Evolutionary conservation across 2,888 invertebrate species (phyloP).

Genomic region (Aphodius granarius): DNA sequence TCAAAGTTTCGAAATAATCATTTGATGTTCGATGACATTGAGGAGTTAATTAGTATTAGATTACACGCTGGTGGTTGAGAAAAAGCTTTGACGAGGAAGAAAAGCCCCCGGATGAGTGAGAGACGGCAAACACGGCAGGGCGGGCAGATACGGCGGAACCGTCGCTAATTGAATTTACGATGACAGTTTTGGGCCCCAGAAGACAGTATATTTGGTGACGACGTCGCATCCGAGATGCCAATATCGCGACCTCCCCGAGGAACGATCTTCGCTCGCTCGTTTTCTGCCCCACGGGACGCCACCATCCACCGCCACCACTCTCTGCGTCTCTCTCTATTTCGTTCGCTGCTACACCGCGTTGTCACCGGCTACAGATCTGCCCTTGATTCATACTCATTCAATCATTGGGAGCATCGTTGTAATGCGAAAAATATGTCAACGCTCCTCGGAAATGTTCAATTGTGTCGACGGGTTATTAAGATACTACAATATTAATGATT

Average conservation of each 20-base stretch:
- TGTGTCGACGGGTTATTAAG: no score
- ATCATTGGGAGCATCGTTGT: conserved; percentile 25
- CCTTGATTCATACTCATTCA: conserved; percentile 35
- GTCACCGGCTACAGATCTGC: conserved; percentile 28
- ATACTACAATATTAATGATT: no score
- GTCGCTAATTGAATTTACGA: conserved; percentile 54
- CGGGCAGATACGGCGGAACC: conserved; percentile 36
- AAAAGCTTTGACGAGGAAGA: background rate
- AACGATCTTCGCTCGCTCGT: conserved; percentile 47
- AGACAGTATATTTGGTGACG: conserved; percentile 54
- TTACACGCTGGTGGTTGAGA: background rate
- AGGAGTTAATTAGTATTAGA: background rate
- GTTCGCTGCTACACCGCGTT: conserved; percentile 29
- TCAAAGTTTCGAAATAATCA: background rate
- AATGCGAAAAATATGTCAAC: background rate
- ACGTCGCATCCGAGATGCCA: conserved; percentile 52
- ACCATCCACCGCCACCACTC: background rate
- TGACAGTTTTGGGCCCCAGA: conserved; percentile 51
- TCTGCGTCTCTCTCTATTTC: conserved; percentile 12
- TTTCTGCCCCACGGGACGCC: conserved; percentile 21
- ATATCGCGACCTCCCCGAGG: conserved; percentile 50
- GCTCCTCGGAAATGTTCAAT: background rate
- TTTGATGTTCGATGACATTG: background rate
- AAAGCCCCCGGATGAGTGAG: conserved; percentile 14
- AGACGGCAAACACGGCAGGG: background rate